These are phyloP conservation scores for Tetramorium parvispinum DNA, from an alignment of 1,140 invertebrate species.

Conservation along the genomic window DNA sequence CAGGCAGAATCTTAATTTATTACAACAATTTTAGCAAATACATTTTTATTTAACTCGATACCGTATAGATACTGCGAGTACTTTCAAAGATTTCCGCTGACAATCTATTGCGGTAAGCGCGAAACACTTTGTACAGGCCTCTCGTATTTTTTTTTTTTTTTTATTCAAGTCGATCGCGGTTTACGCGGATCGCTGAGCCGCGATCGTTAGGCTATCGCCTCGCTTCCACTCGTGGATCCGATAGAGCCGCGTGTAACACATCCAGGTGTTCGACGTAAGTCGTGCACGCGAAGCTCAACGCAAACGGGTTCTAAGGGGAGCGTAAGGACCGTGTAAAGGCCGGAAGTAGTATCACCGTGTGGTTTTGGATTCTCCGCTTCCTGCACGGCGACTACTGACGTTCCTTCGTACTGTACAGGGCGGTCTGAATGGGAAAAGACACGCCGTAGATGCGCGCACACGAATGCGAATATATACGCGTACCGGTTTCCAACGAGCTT, in stretches of 20 bases:
- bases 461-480: not conserved
- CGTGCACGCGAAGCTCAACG: constrained; percentile 5
- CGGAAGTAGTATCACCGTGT: constrained; percentile 40
- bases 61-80: not conserved
- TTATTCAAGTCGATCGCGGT: constrained; percentile 6
- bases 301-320: constrained; percentile 23
- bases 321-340: constrained; percentile 43
- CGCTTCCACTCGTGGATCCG: constrained; percentile 21
- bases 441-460: not conserved
- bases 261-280: constrained; percentile 38
- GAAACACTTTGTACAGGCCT: not conserved
- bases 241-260: constrained; percentile 3
- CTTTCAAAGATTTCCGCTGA: not conserved
- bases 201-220: constrained; percentile 4
- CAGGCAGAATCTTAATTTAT: not conserved
- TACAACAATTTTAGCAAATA: not conserved
- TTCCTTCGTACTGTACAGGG: not conserved
- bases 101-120: not conserved
- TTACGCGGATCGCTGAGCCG: constrained; percentile 18
- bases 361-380: constrained; percentile 56
- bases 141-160: not conserved
- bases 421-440: not conserved
- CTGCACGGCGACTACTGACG: constrained; percentile 1
- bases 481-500: constrained; percentile 38
- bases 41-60: not conserved